Percentiles rank a stretch among this genome's conserved stretches.
Conservation (phyloP, 2,113 vertebrate species). For the Fulica atra region DNA sequence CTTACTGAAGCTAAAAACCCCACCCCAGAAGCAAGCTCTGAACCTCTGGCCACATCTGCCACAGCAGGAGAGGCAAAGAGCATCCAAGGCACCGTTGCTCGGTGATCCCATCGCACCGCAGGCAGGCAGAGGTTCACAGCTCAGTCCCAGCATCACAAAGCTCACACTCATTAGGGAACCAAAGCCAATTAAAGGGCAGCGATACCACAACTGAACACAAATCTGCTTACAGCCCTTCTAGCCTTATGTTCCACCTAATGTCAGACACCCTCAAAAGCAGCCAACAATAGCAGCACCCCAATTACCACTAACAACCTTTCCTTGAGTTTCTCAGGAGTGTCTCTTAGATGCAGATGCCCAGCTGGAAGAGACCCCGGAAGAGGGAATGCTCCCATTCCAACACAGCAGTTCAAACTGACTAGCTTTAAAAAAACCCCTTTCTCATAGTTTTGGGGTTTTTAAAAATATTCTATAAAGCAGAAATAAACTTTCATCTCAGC, state of each 20-base stretch:
- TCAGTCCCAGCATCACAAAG: neutral
- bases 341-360: neutral
- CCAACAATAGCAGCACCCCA: neutral
- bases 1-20: neutral
- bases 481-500: neutral
- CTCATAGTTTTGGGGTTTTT: neutral
- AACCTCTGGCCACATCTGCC: neutral
- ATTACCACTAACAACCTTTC: no score
- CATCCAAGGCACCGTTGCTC: neutral
- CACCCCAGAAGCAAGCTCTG: neutral
- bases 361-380: neutral
- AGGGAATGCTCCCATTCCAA: rapidly evolving
- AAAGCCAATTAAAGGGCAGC: neutral
- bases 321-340: neutral
- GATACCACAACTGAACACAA: neutral
- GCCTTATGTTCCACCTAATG: neutral
- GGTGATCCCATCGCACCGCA: neutral
- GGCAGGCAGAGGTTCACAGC: neutral
- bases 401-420: no score
- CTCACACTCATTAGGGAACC: neutral
- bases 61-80: neutral
- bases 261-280: neutral
- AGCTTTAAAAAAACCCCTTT: neutral
- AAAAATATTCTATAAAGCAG: neutral
- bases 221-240: no score